These are phyloP conservation scores for Drosophila merina DNA, from an alignment of 2,888 invertebrate genomes.

Conservation along the genomic window DNA sequence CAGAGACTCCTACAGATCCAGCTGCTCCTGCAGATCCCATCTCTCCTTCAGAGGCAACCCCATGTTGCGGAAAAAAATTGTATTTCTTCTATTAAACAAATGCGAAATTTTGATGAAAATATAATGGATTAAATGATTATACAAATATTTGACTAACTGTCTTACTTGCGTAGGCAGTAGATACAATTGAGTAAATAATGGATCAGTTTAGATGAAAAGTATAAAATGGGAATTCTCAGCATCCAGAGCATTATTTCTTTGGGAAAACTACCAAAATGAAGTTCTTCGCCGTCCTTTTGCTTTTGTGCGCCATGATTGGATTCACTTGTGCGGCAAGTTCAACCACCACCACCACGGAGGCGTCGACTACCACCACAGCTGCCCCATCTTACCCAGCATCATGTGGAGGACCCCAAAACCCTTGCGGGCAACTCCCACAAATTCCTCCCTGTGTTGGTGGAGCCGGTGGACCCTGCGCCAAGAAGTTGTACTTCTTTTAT, in stretches of 20 bases:
- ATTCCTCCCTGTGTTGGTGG: not conserved
- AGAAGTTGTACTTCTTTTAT: conserved; percentile 2
- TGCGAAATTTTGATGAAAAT: not conserved
- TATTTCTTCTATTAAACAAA: conserved; percentile 14
- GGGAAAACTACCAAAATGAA: conserved; percentile 14
- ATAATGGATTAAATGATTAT: not conserved
- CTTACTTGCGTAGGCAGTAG: not conserved
- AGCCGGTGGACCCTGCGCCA: not conserved
- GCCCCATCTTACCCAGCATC: not conserved
- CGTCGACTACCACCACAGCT: not conserved
- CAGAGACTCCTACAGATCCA: too few species aligned
- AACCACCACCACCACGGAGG: not conserved
- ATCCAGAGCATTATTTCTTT: not conserved
- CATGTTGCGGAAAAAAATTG: conserved; percentile 7
- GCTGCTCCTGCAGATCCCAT: not conserved
- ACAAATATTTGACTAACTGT: not conserved
- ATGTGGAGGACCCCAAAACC: conserved; percentile 1
- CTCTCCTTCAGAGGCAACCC: not conserved
- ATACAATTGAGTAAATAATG: not conserved
- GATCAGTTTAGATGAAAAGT: not conserved
- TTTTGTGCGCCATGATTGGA: conserved; percentile 5
- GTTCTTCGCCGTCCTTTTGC: conserved; percentile 1
- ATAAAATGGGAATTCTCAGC: not conserved
- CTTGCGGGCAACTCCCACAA: not conserved
- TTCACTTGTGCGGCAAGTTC: not conserved